These are phyloP conservation scores for Rhagium mordax DNA, from an alignment of 2,888 invertebrate species.

Conservation along the genomic window DNA sequence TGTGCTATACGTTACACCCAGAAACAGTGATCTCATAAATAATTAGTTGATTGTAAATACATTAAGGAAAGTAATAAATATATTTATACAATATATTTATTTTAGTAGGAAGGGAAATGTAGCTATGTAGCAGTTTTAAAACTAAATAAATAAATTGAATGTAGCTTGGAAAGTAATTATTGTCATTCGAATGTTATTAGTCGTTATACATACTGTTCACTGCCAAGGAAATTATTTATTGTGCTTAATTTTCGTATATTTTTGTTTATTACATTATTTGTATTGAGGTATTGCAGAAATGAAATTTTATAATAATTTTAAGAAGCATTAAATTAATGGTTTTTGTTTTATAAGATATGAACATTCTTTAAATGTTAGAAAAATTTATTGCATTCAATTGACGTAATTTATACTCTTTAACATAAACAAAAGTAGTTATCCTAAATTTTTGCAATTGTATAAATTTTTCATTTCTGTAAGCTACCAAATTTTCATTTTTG, in stretches of 20 bases:
- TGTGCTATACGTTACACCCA: constrained; percentile 53
- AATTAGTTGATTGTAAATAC: constrained; percentile 59
- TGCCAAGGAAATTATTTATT: constrained; percentile 27
- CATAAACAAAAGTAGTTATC: too few species aligned
- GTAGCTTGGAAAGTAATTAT: constrained; percentile 22
- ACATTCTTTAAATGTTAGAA: too few species aligned
- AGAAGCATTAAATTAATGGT: neutral
- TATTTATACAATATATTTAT: constrained; percentile 58
- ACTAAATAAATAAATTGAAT: constrained; percentile 26
- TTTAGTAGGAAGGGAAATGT: constrained; percentile 43
- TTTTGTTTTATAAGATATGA: neutral
- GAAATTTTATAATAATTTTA: neutral
- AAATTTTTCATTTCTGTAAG: constrained; percentile 16
- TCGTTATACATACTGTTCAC: constrained; percentile 27
- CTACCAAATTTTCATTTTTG: constrained; percentile 11
- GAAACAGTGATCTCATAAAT: constrained; percentile 65
- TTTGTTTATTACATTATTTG: constrained; percentile 22
- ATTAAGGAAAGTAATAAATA: constrained; percentile 50
- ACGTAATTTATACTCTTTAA: too few species aligned
- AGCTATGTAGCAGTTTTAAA: constrained; percentile 36
- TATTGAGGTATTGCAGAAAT: constrained; percentile 11
- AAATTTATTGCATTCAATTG: too few species aligned
- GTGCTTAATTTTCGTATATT: constrained; percentile 7
- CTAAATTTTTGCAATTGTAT: neutral
- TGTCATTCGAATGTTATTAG: constrained; percentile 24